Conservation (phyloP, 2,888 invertebrate species). For the Leptura quadrifasciata region DNA sequence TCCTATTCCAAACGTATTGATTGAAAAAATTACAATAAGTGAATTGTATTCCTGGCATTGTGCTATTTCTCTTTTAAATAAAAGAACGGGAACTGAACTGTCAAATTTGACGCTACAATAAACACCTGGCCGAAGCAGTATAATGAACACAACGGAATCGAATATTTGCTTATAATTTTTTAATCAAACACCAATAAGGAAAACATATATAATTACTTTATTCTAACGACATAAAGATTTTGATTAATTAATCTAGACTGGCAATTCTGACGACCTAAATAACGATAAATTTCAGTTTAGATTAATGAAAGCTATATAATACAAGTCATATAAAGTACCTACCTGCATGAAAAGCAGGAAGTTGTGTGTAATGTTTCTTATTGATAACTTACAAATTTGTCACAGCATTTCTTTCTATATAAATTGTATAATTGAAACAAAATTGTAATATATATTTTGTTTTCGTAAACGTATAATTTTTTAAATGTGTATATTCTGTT, state of each 20-base stretch:
- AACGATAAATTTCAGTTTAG: constrained; percentile 24
- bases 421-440: too few species aligned
- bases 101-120: constrained; percentile 57
- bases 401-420: too few species aligned
- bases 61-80: constrained; percentile 63
- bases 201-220: constrained; percentile 38
- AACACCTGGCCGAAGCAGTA: constrained; percentile 52
- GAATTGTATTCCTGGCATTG: constrained; percentile 64
- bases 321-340: constrained; percentile 26
- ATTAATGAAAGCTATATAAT: constrained; percentile 25
- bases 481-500: too few species aligned
- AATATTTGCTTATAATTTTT: constrained; percentile 29
- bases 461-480: too few species aligned
- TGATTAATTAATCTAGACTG: constrained; percentile 34
- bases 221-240: constrained; percentile 6
- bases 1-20: constrained; percentile 43
- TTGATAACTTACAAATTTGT: too few species aligned
- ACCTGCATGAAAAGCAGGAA: constrained; percentile 20
- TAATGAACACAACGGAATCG: constrained; percentile 25
- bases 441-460: too few species aligned
- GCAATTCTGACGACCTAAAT: constrained; percentile 25
- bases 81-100: constrained; percentile 63
- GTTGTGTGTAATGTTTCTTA: background rate
- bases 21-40: constrained; percentile 59
- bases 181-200: constrained; percentile 32